These are phyloP conservation scores for Gymnoscopelus braueri DNA, from an alignment of 2,797 vertebrate genomes.

Conservation along the genomic window DNA sequence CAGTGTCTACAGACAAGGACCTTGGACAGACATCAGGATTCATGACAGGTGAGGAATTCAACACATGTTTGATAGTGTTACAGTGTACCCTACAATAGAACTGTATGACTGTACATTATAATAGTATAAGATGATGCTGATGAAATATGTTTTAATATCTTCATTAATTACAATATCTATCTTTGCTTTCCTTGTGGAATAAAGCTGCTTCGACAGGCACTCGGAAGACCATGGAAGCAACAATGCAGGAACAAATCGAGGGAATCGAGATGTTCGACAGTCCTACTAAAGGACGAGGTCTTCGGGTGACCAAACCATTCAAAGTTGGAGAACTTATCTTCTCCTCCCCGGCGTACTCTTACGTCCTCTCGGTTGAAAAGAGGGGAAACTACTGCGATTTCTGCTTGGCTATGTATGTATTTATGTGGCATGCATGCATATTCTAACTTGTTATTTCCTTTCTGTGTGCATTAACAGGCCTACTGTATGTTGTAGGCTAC, in stretches of 20 bases:
- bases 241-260: conserved; percentile 66
- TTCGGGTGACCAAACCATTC: conserved; percentile 84
- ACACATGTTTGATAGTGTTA: no score
- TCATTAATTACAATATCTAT: no score
- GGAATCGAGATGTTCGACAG: conserved; percentile 89
- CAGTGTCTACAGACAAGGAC: no score
- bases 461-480: not conserved
- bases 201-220: conserved; percentile 1
- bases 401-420: conserved; percentile 91
- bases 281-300: conserved; percentile 89
- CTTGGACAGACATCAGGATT: no score
- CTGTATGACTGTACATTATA: no score
- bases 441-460: not conserved
- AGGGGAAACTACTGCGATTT: conserved; percentile 88
- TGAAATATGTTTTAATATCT: no score
- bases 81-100: no score
- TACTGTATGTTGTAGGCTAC: no score
- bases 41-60: no score
- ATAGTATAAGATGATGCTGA: no score
- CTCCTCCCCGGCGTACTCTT: conserved; percentile 85
- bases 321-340: conserved; percentile 89
- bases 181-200: not conserved
- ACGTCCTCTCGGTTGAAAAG: conserved; percentile 87
- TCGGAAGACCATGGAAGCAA: not conserved
- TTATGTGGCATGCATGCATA: not conserved